A percentile compares a stretch with the other conserved stretches of the same genome.
Conservation (phyloP, 2,797 vertebrate genomes). For the Cirrhinus mrigala region DNA sequence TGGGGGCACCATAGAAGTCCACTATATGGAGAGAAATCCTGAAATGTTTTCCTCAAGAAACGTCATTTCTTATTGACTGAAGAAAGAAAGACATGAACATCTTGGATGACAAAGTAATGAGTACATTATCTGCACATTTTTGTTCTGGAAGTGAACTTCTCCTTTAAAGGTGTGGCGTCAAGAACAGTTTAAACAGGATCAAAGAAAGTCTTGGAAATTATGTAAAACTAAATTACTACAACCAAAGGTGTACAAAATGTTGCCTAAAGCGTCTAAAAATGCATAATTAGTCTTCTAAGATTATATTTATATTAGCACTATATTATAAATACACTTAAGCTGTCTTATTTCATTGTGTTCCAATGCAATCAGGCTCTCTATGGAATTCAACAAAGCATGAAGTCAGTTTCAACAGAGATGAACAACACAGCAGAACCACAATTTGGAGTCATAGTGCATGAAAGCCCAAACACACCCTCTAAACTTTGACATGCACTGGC, state of each 20-base stretch:
- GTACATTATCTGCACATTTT: too few species aligned
- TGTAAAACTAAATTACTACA: not conserved
- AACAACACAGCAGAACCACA: not conserved
- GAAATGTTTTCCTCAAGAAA: too few species aligned
- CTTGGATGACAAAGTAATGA: too few species aligned
- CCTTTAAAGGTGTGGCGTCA: not conserved
- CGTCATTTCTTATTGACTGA: too few species aligned
- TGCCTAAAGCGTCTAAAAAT: not conserved
- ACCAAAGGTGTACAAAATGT: not conserved
- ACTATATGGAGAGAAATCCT: too few species aligned
- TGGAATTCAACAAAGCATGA: not conserved
- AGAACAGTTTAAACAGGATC: not conserved
- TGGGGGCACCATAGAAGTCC: too few species aligned
- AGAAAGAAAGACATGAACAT: too few species aligned
- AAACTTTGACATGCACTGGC: conserved; percentile 5
- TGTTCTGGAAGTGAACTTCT: too few species aligned
- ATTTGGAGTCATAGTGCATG: not conserved
- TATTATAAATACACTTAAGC: not conserved
- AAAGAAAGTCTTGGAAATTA: not conserved
- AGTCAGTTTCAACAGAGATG: not conserved
- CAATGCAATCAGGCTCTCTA: not conserved
- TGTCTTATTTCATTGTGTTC: not conserved
- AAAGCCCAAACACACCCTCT: not conserved
- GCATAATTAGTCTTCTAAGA: not conserved
- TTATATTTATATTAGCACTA: not conserved